A percentile compares a stretch with the other conserved stretches of the same genome.
Conservation (phyloP, 2,797 vertebrate genomes). For the Tiaroga cobitis region DNA sequence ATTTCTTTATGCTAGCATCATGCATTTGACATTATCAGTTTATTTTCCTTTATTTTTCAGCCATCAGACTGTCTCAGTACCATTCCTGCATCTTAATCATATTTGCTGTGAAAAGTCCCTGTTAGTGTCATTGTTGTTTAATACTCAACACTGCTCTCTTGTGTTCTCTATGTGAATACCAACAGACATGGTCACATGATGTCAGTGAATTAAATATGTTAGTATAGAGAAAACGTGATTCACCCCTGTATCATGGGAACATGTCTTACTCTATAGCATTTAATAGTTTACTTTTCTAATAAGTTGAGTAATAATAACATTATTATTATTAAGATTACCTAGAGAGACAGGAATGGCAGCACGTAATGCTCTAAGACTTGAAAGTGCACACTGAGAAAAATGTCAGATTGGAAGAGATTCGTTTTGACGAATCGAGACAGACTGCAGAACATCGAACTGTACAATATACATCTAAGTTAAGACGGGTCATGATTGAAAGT, state of each 20-base stretch:
- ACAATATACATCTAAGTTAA: background rate
- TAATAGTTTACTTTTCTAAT: background rate
- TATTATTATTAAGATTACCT: background rate
- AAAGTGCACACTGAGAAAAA: background rate
- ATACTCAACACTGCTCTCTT: conserved; percentile 55
- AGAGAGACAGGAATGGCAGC: background rate
- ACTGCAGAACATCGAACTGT: background rate
- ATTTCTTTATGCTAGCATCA: background rate
- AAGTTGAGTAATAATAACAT: background rate
- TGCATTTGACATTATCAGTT: background rate
- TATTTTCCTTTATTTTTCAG: background rate
- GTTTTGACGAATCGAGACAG: background rate
- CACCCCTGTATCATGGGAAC: background rate
- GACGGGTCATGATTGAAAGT: background rate
- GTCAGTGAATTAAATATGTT: background rate
- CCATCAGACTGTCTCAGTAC: too few species aligned
- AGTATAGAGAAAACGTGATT: background rate
- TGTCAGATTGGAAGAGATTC: background rate
- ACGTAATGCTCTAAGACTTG: background rate
- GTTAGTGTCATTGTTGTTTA: background rate
- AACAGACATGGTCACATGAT: background rate
- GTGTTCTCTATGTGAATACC: conserved; percentile 34
- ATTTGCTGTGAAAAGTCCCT: background rate
- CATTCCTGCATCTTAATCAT: background rate
- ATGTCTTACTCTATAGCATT: background rate